A percentile compares a stretch with the other conserved stretches of the same genome.
These are phyloP conservation scores for Caenorhabditis elegans DNA, from an alignment of 1,140 invertebrate genomes.

Conservation along the genomic window DNA sequence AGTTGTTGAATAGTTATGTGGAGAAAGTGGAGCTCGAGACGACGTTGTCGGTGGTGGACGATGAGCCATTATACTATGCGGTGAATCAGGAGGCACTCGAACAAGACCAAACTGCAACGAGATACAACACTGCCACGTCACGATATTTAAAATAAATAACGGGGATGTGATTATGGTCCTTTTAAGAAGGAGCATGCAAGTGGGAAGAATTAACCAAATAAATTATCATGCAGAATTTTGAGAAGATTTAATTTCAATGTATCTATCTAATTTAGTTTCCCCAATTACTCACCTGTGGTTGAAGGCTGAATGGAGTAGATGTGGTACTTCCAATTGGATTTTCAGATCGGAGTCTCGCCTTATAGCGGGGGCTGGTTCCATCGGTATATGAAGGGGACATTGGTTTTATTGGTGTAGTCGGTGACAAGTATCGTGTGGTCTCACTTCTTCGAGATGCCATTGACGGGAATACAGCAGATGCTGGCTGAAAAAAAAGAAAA, in stretches of 20 bases:
- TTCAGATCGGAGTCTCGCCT: neutral
- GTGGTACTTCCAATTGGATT: neutral
- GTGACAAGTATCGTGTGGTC: neutral
- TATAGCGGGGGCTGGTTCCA: neutral
- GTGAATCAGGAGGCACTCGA: neutral
- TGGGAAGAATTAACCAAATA: neutral
- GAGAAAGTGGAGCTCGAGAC: neutral
- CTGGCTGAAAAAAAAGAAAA: neutral
- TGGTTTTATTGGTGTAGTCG: constrained; percentile 19
- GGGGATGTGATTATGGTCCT: neutral
- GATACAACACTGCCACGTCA: constrained; percentile 18
- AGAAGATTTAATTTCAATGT: no score
- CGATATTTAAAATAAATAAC: neutral
- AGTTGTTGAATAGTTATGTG: neutral
- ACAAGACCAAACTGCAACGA: constrained; percentile 30
- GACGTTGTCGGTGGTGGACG: neutral
- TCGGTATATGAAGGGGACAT: constrained; percentile 2
- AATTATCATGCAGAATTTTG: no score
- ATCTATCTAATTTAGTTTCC: neutral
- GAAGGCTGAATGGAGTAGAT: neutral
- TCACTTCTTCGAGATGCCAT: constrained; percentile 1
- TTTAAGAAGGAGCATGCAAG: constrained; percentile 27
- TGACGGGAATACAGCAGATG: neutral
- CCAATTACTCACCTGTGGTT: neutral
- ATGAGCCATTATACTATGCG: neutral